Evolutionary conservation across 2,113 vertebrate species (phyloP).

Genomic region (Thunnus maccoyii): DNA sequence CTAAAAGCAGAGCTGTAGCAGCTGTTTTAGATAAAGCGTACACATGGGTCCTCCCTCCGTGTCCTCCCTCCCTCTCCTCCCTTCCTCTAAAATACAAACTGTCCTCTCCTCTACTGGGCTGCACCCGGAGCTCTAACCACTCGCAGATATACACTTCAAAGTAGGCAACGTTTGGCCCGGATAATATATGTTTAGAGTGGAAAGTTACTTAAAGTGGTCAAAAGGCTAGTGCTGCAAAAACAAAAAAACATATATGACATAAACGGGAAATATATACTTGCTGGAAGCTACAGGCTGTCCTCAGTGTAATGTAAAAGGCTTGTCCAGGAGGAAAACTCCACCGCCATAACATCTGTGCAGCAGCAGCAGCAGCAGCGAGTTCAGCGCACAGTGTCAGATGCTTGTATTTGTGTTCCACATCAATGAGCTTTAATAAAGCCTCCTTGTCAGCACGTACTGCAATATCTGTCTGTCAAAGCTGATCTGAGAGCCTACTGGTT

Average conservation of each 20-base stretch:
- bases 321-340: conserved; percentile 33
- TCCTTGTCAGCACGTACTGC: conserved; percentile 61
- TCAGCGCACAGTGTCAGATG: conserved; percentile 41
- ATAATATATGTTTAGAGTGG: conserved; percentile 65
- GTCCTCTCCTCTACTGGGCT: conserved; percentile 44
- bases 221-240: conserved; percentile 19
- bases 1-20: conserved; percentile 73
- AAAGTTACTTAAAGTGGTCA: conserved; percentile 65
- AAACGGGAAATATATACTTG: conserved; percentile 40
- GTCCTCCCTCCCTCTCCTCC: conserved; percentile 31
- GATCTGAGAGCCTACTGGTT: conserved; percentile 19
- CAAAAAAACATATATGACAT: conserved; percentile 19
- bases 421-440: conserved; percentile 71
- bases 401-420: conserved; percentile 64
- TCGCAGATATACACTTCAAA: conserved; percentile 74
- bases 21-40: conserved; percentile 78
- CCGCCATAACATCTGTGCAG: conserved; percentile 66
- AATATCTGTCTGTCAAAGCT: conserved; percentile 65
- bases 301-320: conserved; percentile 7
- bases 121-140: conserved; percentile 38
- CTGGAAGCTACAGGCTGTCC: conserved; percentile 39
- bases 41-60: conserved; percentile 65
- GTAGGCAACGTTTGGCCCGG: conserved; percentile 55
- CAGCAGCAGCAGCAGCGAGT: conserved; percentile 49
- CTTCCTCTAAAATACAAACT: conserved; percentile 58